phyloP scores from a whole-genome alignment of 2,113 vertebrate species.

The Syrrhaptes paradoxus region DNA sequence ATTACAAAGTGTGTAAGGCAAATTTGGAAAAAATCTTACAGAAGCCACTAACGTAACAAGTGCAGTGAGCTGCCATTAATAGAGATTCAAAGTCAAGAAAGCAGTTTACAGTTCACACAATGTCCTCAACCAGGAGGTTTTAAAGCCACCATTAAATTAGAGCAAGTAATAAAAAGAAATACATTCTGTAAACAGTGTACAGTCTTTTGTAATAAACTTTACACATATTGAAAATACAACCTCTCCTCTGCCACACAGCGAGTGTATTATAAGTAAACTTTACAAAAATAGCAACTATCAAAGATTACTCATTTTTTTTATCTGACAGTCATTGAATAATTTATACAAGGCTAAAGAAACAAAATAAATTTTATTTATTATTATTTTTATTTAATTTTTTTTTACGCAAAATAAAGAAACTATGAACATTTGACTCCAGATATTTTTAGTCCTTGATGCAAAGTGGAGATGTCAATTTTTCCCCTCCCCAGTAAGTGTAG shows the following conservation, averaged over 20 bases:
- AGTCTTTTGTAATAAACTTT: constrained; percentile 77
- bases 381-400: constrained; percentile 81
- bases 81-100: constrained; percentile 66
- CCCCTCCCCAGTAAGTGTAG: constrained; percentile 31
- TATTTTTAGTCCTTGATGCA: constrained; percentile 72
- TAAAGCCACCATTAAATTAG: constrained; percentile 76
- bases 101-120: constrained; percentile 57
- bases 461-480: constrained; percentile 65
- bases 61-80: constrained; percentile 74
- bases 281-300: constrained; percentile 87
- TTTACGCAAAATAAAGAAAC: constrained; percentile 86
- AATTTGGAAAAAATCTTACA: constrained; percentile 65
- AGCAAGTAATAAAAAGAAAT: constrained; percentile 84
- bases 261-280: constrained; percentile 72
- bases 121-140: constrained; percentile 76
- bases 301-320: constrained; percentile 69
- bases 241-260: constrained; percentile 71
- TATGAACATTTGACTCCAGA: constrained; percentile 75
- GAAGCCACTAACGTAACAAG: constrained; percentile 71
- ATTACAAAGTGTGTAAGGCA: constrained; percentile 62
- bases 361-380: constrained; percentile 82
- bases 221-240: constrained; percentile 77
- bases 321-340: constrained; percentile 77
- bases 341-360: constrained; percentile 82
- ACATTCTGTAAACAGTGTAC: constrained; percentile 81